phyloP scores from a whole-genome alignment of 2,113 vertebrate species.

The Daphoenositta chrysoptera region DNA sequence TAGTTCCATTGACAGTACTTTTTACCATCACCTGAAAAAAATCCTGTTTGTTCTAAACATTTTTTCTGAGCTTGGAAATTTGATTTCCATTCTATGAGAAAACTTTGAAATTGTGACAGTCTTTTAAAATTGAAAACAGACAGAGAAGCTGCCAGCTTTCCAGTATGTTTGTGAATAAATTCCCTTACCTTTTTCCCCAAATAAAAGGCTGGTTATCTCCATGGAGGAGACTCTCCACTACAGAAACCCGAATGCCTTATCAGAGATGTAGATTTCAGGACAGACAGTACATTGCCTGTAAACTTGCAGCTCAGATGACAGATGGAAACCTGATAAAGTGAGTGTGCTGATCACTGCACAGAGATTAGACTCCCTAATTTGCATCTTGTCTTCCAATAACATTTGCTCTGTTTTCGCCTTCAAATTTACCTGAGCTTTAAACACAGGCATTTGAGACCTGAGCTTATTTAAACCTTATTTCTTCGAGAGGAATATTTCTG shows the following conservation, averaged over 20 bases:
- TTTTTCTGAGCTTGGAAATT: background rate
- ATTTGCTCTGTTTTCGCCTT: background rate
- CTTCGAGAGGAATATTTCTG: background rate
- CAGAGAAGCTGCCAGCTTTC: background rate
- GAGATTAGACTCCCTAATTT: conserved; percentile 39
- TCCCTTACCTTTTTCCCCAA: background rate
- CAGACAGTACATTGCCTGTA: conserved; percentile 48
- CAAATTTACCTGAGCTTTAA: conserved; percentile 2
- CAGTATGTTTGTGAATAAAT: background rate
- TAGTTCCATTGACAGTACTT: background rate
- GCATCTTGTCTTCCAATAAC: conserved; percentile 20
- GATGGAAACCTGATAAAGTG: conserved; percentile 57
- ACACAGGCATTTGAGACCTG: background rate
- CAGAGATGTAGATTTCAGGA: conserved; percentile 10
- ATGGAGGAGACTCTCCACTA: background rate
- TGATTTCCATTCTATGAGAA: background rate
- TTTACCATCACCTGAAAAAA: background rate
- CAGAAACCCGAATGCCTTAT: background rate
- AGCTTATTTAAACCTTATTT: background rate
- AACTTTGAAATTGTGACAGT: background rate
- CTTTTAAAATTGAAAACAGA: background rate
- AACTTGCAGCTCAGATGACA: conserved; percentile 61
- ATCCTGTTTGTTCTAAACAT: background rate
- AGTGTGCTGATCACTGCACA: background rate
- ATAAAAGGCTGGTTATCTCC: background rate